Evolutionary conservation across 2,888 invertebrate species (phyloP).

Genomic region (Coremacera marginata): DNA sequence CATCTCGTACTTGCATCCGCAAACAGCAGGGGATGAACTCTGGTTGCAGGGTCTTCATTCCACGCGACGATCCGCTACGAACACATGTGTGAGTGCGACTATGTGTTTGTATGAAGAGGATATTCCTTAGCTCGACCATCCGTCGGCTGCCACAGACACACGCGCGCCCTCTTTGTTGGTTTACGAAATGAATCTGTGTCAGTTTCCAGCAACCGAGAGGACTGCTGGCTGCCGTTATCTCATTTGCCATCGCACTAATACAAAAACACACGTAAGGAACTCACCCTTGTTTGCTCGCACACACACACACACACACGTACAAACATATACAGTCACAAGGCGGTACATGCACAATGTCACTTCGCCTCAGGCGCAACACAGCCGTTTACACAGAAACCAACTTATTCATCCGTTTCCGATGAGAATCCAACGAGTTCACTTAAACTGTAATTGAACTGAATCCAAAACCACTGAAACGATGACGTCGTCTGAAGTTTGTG

Average conservation of each 20-base stretch:
- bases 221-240: slow-evolving; percentile 42
- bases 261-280: slow-evolving; percentile 23
- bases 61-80: slow-evolving; percentile 1
- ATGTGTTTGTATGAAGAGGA: slow-evolving; percentile 1
- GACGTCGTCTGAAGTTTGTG: slow-evolving; percentile 4
- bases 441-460: slow-evolving; percentile 19
- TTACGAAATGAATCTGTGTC: slow-evolving; percentile 57
- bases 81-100: slow-evolving; percentile 22
- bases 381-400: slow-evolving; percentile 30
- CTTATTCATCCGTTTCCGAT: slow-evolving; percentile 49
- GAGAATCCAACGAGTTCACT: slow-evolving; percentile 45
- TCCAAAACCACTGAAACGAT: slow-evolving; percentile 12
- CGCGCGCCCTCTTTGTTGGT: slow-evolving; percentile 34
- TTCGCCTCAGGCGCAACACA: slow-evolving; percentile 10
- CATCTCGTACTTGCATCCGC: slow-evolving; percentile 41
- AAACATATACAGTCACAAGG: slow-evolving; percentile 14
- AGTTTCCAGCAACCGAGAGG: slow-evolving; percentile 45
- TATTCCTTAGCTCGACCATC: background rate
- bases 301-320: slow-evolving; percentile 20
- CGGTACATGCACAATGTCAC: slow-evolving; percentile 30
- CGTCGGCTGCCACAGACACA: slow-evolving; percentile 20
- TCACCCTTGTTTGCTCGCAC: slow-evolving; percentile 27
- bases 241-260: slow-evolving; percentile 28
- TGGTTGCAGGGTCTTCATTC: slow-evolving; percentile 2
- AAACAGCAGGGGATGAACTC: slow-evolving; percentile 64